A percentile compares a stretch with the other conserved stretches of the same genome.
These are phyloP conservation scores for Flexamia atlantica DNA, from an alignment of 2,888 invertebrate species.

Conservation along the genomic window DNA sequence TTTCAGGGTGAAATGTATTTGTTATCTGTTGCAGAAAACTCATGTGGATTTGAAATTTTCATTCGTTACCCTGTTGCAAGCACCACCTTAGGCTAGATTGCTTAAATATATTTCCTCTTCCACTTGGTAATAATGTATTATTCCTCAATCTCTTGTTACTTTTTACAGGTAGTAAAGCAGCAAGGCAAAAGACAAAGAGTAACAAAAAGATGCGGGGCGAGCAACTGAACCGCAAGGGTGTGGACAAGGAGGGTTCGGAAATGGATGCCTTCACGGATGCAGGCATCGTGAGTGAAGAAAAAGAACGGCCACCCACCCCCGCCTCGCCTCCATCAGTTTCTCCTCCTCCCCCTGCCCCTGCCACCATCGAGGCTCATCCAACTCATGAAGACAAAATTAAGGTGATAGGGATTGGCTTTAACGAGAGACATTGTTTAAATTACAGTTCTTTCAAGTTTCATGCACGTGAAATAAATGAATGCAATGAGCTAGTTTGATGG, in stretches of 20 bases:
- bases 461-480: too few relatives aligned
- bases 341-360: slow-evolving; percentile 27
- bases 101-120: too few relatives aligned
- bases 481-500: too few relatives aligned
- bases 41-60: too few relatives aligned
- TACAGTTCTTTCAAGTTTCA: too few relatives aligned
- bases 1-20: too few relatives aligned
- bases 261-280: slow-evolving; percentile 77
- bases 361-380: slow-evolving; percentile 29
- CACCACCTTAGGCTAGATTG: too few relatives aligned
- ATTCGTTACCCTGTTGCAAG: too few relatives aligned
- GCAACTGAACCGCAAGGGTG: slow-evolving; percentile 77
- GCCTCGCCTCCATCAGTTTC: not conserved
- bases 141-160: not conserved
- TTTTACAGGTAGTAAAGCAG: slow-evolving; percentile 59
- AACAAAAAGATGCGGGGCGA: slow-evolving; percentile 77
- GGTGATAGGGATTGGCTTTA: too few relatives aligned
- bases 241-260: slow-evolving; percentile 80
- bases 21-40: too few relatives aligned
- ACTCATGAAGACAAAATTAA: slow-evolving; percentile 54
- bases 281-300: slow-evolving; percentile 50
- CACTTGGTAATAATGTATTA: too few relatives aligned
- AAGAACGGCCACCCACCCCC: slow-evolving; percentile 47
- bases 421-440: too few relatives aligned
- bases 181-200: slow-evolving; percentile 72